Conservation (phyloP, 2,797 vertebrate genomes). For the Dicrostonyx torquatus region DNA sequence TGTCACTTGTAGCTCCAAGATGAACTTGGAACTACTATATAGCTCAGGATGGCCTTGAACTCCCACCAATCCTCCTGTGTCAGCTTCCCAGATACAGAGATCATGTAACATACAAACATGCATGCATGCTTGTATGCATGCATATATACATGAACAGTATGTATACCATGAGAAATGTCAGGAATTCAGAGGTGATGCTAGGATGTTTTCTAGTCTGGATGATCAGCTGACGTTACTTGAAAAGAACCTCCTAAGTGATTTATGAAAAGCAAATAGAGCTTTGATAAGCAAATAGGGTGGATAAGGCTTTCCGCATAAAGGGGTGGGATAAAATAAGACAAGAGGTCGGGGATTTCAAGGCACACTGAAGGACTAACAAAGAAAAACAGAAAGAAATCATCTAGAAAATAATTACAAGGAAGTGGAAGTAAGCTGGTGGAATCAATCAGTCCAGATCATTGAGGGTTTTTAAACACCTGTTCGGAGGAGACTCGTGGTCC, state of each 20-base stretch:
- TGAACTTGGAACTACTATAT: neutral
- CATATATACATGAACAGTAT: neutral
- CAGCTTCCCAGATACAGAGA: neutral
- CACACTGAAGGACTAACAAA: neutral
- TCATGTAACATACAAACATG: neutral
- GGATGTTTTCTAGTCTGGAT: conserved; percentile 24
- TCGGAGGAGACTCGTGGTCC: neutral
- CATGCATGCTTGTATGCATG: neutral
- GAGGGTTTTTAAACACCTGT: neutral
- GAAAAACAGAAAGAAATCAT: conserved; percentile 3
- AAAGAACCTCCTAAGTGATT: neutral
- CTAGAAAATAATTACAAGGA: neutral
- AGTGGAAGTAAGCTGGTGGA: neutral
- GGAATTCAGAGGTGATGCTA: neutral
- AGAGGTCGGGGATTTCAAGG: neutral
- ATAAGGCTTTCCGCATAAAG: neutral
- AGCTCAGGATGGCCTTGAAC: neutral
- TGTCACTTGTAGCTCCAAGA: neutral
- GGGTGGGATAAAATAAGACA: neutral
- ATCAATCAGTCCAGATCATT: neutral
- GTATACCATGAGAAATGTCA: conserved; percentile 25
- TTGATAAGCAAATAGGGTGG: neutral
- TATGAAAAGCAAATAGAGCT: neutral
- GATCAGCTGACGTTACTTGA: neutral
- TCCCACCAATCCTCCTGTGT: neutral